Conservation (phyloP, 2,888 invertebrate genomes). For the Chromoteleia sp. region DNA sequence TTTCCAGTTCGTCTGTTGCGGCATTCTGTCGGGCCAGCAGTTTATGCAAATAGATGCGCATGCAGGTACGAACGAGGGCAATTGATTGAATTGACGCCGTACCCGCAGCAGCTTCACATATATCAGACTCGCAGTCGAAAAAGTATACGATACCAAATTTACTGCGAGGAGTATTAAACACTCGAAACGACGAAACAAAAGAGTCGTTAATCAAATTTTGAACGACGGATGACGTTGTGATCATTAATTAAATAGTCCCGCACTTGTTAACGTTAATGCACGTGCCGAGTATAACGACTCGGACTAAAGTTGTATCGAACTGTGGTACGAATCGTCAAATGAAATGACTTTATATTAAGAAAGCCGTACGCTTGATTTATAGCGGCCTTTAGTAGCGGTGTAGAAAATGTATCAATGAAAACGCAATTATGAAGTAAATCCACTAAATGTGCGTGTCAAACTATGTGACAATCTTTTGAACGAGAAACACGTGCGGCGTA, state of each 20-base stretch:
- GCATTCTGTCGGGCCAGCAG: slow-evolving; percentile 78
- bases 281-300: not conserved
- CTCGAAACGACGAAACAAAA: slow-evolving; percentile 35
- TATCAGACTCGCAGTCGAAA: slow-evolving; percentile 41
- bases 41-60: slow-evolving; percentile 82
- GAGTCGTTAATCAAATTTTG: slow-evolving; percentile 49
- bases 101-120: slow-evolving; percentile 68
- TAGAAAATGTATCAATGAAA: slow-evolving; percentile 11
- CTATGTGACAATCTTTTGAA: slow-evolving; percentile 44
- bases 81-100: slow-evolving; percentile 84
- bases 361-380: not conserved
- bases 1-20: slow-evolving; percentile 83
- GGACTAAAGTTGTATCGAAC: not conserved
- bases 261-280: slow-evolving; percentile 13
- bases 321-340: not conserved
- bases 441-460: slow-evolving; percentile 36
- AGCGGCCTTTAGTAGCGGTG: not conserved
- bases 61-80: slow-evolving; percentile 77
- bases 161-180: slow-evolving; percentile 41
- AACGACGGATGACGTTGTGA: slow-evolving; percentile 27
- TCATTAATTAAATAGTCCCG: slow-evolving; percentile 26
- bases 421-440: slow-evolving; percentile 27
- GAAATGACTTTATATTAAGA: not conserved
- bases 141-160: slow-evolving; percentile 54
- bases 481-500: slow-evolving; percentile 32